Conservation (phyloP, 1,140 invertebrate genomes). For the Mycetomoellerius zeteki region DNA sequence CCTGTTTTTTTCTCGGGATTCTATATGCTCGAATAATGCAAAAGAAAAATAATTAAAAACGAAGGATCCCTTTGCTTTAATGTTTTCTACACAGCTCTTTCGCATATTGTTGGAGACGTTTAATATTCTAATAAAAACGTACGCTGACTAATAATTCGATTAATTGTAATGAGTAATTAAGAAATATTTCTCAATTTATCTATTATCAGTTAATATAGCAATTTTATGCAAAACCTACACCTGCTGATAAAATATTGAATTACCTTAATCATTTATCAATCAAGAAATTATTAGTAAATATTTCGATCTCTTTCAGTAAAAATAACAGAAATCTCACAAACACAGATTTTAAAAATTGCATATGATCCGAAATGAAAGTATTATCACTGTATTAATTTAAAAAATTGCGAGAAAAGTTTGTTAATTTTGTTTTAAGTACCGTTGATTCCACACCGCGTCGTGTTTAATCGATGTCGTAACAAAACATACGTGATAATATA, state of each 20-base stretch:
- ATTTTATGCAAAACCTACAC: background rate
- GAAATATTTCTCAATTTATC: conserved; percentile 8
- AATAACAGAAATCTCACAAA: background rate
- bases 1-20: background rate
- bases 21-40: conserved; percentile 5
- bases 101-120: background rate
- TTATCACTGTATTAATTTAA: background rate
- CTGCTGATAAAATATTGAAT: background rate
- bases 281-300: background rate
- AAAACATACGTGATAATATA: conserved; percentile 42
- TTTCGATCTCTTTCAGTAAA: background rate
- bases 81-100: background rate
- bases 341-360: background rate
- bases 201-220: background rate
- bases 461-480: conserved; percentile 41
- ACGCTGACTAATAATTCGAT: conserved; percentile 11
- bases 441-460: background rate
- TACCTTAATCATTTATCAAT: background rate
- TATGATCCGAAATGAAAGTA: too few relatives aligned
- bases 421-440: background rate
- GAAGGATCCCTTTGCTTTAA: background rate
- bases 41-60: conserved; percentile 49
- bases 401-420: background rate
- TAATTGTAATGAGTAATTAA: conserved; percentile 8
- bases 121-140: conserved; percentile 19